Evolutionary conservation across 2,113 vertebrate genomes (phyloP), one percentile per base, ranked within the genome.

Genomic region (Trochalopteron elliotii): DNA sequence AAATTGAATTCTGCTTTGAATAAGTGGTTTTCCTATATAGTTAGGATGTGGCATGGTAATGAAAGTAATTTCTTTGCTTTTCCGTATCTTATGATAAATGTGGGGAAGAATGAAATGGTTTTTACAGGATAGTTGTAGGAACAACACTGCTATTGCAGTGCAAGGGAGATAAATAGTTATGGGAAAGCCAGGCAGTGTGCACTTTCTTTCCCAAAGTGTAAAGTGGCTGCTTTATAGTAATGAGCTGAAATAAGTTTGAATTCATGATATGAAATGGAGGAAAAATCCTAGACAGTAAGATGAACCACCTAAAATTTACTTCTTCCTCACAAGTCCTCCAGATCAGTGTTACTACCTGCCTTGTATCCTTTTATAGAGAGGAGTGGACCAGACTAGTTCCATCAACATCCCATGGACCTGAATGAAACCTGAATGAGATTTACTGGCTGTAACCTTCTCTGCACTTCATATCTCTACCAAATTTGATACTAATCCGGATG

Each of bases 31-130:
- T 77, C 8, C 24, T 52, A 3, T 33, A 8, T 17, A n/a, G 30
- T 47, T 64, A 70, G 11, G 12, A 52, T 60, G 49, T 9, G 25
- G 24, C 1, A 2, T 24, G 21, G 11, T 64, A 57, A 21, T 55
- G 10, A 50, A 63, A 77, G 19, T 11, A 59, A 16, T 85, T 94
- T 81, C 18, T 67, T 90, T 14, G 13, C 7, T 56, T 83, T 79
- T 72, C 28, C 0, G 0, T 27, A 8, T 60, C 3, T 55, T 42
- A 7, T 12, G 42, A 39, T 42, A 67, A 65, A 59, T 4, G 2
- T 27, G 42, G 27, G 31, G 33, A 90, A 60, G 45, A 88, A 61
- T 30, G 1, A 77, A 35, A 27, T 53, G 18, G 0, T 8, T 77
- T 56, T 88, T 86, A 37, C 8, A 25, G 30, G 12, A 17, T 57